A percentile compares a stretch with the other conserved stretches of the same genome.
These are phyloP conservation scores for Rallus crepitans DNA, from an alignment of 2,797 vertebrate species.

Conservation along the genomic window DNA sequence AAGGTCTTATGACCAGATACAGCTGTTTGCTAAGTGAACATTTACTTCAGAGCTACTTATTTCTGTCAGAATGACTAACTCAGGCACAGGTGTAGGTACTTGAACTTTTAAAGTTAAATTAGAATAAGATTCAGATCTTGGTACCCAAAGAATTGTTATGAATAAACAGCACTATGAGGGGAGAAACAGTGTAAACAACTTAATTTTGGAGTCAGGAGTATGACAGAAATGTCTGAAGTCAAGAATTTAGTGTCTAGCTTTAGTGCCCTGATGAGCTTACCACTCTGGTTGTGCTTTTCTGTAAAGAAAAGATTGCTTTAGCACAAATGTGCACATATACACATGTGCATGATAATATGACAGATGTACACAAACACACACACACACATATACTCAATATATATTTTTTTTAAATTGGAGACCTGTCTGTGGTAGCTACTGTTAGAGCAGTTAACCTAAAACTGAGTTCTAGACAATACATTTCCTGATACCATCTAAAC, in stretches of 20 bases:
- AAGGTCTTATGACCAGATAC: background rate
- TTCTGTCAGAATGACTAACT: constrained; percentile 5
- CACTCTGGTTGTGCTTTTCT: background rate
- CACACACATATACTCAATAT: background rate
- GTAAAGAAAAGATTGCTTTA: background rate
- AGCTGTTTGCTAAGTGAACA: background rate
- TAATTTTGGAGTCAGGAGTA: background rate
- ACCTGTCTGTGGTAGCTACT: background rate
- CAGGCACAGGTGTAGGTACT: background rate
- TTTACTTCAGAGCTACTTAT: background rate
- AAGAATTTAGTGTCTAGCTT: constrained; percentile 16
- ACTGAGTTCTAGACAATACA: background rate
- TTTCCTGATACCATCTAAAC: background rate
- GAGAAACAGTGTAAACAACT: constrained; percentile 29
- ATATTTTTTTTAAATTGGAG: background rate
- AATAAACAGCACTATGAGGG: background rate
- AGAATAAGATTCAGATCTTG: background rate
- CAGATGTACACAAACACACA: background rate
- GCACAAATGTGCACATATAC: background rate
- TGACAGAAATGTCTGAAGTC: constrained; percentile 11
- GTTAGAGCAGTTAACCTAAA: background rate
- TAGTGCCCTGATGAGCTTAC: background rate
- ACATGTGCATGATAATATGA: background rate
- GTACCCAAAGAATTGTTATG: background rate
- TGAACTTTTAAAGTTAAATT: background rate